These are phyloP conservation scores for Heteromyza rotundicornis DNA, from an alignment of 2,888 invertebrate species.

Conservation along the genomic window DNA sequence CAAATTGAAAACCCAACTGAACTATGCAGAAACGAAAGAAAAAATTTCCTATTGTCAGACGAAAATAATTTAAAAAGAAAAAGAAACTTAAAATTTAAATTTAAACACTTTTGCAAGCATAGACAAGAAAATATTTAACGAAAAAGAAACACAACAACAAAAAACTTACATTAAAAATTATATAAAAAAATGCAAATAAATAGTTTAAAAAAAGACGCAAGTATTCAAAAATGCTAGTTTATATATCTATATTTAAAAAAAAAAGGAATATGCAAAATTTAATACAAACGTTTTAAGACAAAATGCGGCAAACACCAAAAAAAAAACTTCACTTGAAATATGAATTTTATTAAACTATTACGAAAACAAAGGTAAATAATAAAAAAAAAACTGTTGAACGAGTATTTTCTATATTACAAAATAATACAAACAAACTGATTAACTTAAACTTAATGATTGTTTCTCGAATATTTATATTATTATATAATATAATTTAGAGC, in stretches of 20 bases:
- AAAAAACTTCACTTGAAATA: no score
- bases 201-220: not conserved
- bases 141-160: slow-evolving; percentile 16
- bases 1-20: not conserved
- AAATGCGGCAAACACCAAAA: no score
- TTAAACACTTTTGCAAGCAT: slow-evolving; percentile 2
- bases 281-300: no score
- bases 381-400: not conserved
- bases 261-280: not conserved
- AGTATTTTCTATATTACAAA: not conserved
- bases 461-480: slow-evolving; percentile 51
- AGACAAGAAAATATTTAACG: not conserved
- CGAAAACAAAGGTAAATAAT: no score
- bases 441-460: slow-evolving; percentile 42
- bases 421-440: slow-evolving; percentile 25
- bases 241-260: not conserved
- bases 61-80: slow-evolving; percentile 26
- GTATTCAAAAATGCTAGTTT: not conserved
- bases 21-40: not conserved
- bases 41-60: slow-evolving; percentile 15
- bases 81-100: slow-evolving; percentile 3
- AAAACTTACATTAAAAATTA: slow-evolving; percentile 13
- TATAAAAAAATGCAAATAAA: not conserved
- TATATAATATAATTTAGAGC: slow-evolving; percentile 29
- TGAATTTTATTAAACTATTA: no score